Base-by-base conservation (phyloP, 2,797 vertebrate species). In the Tolypeutes matacus region DNA sequence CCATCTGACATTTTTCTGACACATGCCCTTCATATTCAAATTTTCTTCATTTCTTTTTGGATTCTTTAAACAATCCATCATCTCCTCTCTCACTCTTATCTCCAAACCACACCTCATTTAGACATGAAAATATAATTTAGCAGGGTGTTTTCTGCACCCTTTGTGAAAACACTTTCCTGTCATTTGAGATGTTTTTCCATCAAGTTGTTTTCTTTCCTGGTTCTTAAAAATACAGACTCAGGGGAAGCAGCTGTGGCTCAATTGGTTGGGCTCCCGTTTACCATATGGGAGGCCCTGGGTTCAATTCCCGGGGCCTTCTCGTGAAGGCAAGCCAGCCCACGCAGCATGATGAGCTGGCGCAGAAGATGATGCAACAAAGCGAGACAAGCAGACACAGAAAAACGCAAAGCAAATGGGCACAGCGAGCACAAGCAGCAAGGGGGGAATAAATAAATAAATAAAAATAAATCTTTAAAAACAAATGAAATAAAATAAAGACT, bases 401-500 rank as follows among this genome's bases (percentile, higher is more conserved):
- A 39, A 39, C 39, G 39, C 39, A 39, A 39, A 39, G 39, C 39
- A 39, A 39, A 39, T 39, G 39, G 39, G n/a, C n/a, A 39, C 39
- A 39, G 39, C 39, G 39, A 39, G 39, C 39, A 39, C 39, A 39
- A 39, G 39, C 39, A 39, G 39, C 39, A 7, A 7, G 39, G 39
- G 39, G 39, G 39, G 39, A 7, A 39, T 39, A 39, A 39, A 39
- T 39, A 39, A 39, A 39, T 39, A 39, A 39, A 39, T 39, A 39
- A 39, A 39, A 39, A 39, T 39, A 39, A 39, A 39, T 39, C 39
- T 39, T 39, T 39, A 39, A 39, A 39, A 39, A 39, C 39, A 39
- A n/a, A n/a, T n/a, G n/a, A n/a, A n/a, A n/a, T n/a, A 80, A 85
- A 93, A 94, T 51, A 78, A 64, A 86, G 17, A 83, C 72, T 73